Conservation (phyloP, 2,797 vertebrate genomes). For the Chaetodon trifasciatus region DNA sequence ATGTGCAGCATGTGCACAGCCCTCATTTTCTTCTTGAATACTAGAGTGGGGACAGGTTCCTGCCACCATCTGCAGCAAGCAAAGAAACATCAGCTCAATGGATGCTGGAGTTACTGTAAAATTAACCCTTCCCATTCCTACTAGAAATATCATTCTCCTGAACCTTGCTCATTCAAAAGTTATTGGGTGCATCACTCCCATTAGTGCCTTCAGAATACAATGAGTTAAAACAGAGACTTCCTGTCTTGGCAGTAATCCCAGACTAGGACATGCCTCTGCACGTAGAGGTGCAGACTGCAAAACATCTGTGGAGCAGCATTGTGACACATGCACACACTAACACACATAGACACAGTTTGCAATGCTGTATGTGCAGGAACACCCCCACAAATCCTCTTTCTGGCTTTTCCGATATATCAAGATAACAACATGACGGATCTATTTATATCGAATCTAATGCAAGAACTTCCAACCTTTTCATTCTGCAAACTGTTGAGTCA, state of each 20-base stretch:
- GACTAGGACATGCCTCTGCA: constrained; percentile 89
- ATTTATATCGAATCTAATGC: constrained; percentile 32
- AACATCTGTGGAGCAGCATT: constrained; percentile 90
- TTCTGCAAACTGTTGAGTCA: constrained; percentile 42
- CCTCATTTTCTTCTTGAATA: constrained; percentile 29
- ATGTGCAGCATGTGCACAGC: constrained; percentile 10
- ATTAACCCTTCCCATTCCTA: constrained; percentile 54
- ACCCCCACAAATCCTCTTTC: constrained; percentile 14
- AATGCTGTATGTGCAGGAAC: constrained; percentile 21
- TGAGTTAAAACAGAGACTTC: constrained; percentile 88
- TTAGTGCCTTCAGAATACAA: constrained; percentile 63
- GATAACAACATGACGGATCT: constrained; percentile 45
- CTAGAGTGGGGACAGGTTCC: constrained; percentile 9
- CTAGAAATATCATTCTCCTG: constrained; percentile 27
- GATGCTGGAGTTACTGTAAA: constrained; percentile 35
- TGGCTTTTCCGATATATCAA: constrained; percentile 44
- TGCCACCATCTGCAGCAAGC: constrained; percentile 44
- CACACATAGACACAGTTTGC: constrained; percentile 36
- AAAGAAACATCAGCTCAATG: constrained; percentile 43
- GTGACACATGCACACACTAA: constrained; percentile 38
- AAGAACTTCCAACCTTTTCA: constrained; percentile 17
- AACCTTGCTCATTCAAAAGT: constrained; percentile 11
- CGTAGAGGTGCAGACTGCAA: constrained; percentile 89
- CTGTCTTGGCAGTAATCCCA: constrained; percentile 89
- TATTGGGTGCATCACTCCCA: constrained; percentile 18